Conservation (phyloP, 2,888 invertebrate species). For the Beris morrisii region DNA sequence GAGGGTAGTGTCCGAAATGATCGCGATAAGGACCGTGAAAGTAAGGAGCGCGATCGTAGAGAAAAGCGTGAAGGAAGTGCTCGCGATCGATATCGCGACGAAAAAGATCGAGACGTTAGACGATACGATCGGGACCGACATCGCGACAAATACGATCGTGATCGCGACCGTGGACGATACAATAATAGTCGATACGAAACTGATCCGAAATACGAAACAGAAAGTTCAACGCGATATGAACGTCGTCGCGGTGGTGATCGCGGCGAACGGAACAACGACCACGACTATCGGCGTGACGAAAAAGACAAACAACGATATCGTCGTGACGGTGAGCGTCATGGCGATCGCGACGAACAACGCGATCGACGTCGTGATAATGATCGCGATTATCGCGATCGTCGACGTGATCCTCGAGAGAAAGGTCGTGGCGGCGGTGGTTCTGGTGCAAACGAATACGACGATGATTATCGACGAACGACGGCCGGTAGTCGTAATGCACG, state of each 20-base stretch:
- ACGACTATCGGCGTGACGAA: constrained; percentile 38
- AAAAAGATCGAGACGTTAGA: constrained; percentile 46
- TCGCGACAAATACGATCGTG: constrained; percentile 44
- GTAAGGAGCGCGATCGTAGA: constrained; percentile 53
- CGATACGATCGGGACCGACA: constrained; percentile 53
- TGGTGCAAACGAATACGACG: constrained; percentile 39
- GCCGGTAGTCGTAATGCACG: constrained; percentile 49
- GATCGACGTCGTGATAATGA: constrained; percentile 30
- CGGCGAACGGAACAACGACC: constrained; percentile 45
- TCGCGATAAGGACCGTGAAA: constrained; percentile 46
- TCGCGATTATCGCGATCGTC: constrained; percentile 35
- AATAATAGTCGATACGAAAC: constrained; percentile 58
- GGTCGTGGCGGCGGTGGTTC: constrained; percentile 38
- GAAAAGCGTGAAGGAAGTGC: constrained; percentile 41
- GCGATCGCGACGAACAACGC: constrained; percentile 45
- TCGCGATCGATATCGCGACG: constrained; percentile 49
- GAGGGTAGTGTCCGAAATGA: constrained; percentile 56
- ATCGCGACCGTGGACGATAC: constrained; percentile 43
- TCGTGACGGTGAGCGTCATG: constrained; percentile 31
- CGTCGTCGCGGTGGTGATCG: constrained; percentile 41
- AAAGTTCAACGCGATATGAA: constrained; percentile 56
- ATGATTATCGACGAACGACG: constrained; percentile 44
- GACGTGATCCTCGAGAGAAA: constrained; percentile 46
- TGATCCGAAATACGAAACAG: constrained; percentile 70
- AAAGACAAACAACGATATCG: constrained; percentile 34